Base-by-base conservation (phyloP, 1,140 invertebrate genomes). In the Lanistes nyassanus region DNA sequence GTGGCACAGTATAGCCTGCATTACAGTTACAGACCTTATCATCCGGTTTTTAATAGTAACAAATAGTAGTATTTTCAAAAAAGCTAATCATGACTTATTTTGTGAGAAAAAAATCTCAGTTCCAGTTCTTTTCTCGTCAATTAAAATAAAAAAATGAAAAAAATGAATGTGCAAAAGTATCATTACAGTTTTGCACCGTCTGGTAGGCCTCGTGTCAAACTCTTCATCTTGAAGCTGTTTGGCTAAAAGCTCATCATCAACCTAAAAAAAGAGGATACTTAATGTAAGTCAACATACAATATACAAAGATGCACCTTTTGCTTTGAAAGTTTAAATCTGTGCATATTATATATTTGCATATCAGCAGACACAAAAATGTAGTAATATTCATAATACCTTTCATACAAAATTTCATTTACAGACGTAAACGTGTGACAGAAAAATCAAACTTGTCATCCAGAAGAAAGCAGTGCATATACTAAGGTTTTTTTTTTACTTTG, bases 151-250 rank as follows among this genome's bases (percentile, higher is more conserved):
- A 70, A 0, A 13, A 68, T 21, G n/a, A 29, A 1, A 6, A 65
- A 34, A 19, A 36, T 39, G 16, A 64, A 64, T 31, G 7, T 51
- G 21, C 64, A 11, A 9, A 94, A 94, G 74, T 79, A 86, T 86
- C n/a, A n/a, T 88, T 66, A 84, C 86, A 65, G 78, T 83, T 68
- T 86, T 83, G 68, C 55, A 67, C 78, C 60, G 72, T 73, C 60
- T 79, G 77, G 69, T 78, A 47, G 81, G 74, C 29, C 83, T 77
- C 7, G 69, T 76, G 55, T 78, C 69, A 60, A 60, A 53, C 42
- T 72, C 70, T 29, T 62, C 55, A 13, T 72, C 70, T 26, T 72
- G 70, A 5, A 72, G 70, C 70, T 72, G 53, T 58, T 72, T 72
- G 29, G 70, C 70, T 13, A 72, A 37, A 42, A 37, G 55, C 7